phyloP scores from a whole-genome alignment of 2,797 vertebrate genomes.

The Artibeus lituratus region DNA sequence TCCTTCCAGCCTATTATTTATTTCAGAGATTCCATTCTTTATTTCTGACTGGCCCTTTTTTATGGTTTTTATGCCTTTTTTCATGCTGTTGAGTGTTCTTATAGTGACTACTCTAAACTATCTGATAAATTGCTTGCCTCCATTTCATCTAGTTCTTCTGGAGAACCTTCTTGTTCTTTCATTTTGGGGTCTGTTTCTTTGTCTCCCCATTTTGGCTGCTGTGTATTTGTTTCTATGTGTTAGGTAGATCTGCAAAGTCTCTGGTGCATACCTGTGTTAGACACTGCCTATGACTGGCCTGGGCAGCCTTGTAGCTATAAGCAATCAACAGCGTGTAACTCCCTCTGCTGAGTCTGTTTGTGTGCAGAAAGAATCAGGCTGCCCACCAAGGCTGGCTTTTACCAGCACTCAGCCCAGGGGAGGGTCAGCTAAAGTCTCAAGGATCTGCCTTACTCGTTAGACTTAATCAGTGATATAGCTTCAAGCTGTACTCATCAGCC shows the following conservation, averaged over 20 bases:
- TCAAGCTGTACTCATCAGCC: not conserved
- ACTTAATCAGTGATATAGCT: not conserved
- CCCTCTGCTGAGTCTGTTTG: not conserved
- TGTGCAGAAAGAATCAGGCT: not conserved
- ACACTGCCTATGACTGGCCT: not conserved
- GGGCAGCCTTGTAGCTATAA: not conserved
- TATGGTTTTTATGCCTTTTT: too few species aligned
- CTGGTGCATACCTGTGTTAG: not conserved
- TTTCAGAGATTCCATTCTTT: too few species aligned
- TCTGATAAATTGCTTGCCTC: too few species aligned
- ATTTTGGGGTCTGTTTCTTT: too few species aligned
- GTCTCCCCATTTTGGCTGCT: not conserved
- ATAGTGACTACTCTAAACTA: too few species aligned
- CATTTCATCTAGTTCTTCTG: too few species aligned
- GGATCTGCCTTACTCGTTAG: not conserved
- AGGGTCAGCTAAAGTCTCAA: not conserved
- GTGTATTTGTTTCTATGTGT: not conserved
- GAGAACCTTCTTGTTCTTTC: too few species aligned
- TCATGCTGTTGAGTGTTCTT: too few species aligned
- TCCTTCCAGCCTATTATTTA: too few species aligned
- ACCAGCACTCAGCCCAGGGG: not conserved
- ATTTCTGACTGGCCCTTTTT: too few species aligned
- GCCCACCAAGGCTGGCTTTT: not conserved
- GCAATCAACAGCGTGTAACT: not conserved
- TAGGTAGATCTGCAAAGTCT: not conserved